Percentiles rank a stretch among this genome's conserved stretches.
These are phyloP conservation scores for Paradoxurus hermaphroditus DNA, from an alignment of 2,113 vertebrate species.

Conservation along the genomic window DNA sequence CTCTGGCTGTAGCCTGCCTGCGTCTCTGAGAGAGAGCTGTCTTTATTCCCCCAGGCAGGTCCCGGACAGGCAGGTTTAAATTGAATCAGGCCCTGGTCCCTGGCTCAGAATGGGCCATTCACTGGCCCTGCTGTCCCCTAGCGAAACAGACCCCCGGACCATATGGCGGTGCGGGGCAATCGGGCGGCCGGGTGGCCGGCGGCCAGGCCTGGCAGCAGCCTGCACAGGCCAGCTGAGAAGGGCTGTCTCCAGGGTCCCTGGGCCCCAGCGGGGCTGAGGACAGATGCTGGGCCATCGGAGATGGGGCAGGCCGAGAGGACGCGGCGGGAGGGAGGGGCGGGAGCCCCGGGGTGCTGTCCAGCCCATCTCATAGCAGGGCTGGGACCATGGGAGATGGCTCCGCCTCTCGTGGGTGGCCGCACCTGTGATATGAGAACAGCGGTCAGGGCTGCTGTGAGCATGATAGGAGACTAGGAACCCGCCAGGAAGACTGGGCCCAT, in stretches of 20 bases:
- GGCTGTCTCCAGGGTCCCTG: accelerated
- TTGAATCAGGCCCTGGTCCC: conserved; percentile 80
- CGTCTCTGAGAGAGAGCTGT: conserved; percentile 61
- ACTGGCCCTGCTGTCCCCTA: conserved; percentile 73
- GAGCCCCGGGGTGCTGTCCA: accelerated
- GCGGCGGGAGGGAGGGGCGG: accelerated
- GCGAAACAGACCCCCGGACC: conserved; percentile 75
- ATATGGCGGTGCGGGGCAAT: conserved; percentile 77
- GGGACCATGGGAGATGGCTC: accelerated
- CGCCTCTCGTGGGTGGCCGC: accelerated
- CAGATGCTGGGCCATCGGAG: accelerated
- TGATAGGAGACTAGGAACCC: accelerated
- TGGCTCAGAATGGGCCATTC: conserved; percentile 74
- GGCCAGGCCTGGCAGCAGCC: conserved; percentile 66
- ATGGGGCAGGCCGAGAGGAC: not conserved
- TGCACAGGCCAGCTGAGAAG: not conserved
- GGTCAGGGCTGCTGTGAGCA: not conserved
- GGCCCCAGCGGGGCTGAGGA: not conserved
- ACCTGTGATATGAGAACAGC: accelerated
- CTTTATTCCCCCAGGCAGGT: conserved; percentile 74
- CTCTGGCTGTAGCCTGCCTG: conserved; percentile 50
- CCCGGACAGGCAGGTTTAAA: conserved; percentile 79
- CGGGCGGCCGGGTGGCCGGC: conserved; percentile 68
- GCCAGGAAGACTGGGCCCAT: not conserved
- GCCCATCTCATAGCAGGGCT: accelerated